A percentile compares a stretch with the other conserved stretches of the same genome.
Evolutionary conservation across 1,140 invertebrate genomes (phyloP).

Genomic region (Parasteatoda tepidariorum): DNA sequence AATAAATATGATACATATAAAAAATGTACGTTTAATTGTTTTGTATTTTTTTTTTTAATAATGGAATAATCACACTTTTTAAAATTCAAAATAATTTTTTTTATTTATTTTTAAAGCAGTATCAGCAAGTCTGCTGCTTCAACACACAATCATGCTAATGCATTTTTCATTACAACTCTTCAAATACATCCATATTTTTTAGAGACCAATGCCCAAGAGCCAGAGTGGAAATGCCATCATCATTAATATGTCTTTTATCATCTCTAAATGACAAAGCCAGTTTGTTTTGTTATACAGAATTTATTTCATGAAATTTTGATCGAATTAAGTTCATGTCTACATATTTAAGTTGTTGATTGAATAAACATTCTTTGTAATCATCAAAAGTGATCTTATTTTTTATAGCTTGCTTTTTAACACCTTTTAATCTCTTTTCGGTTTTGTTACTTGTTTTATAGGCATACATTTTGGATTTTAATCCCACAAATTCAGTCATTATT

Average conservation of each 20-base stretch:
- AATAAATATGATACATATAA: no score
- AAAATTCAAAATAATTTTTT: no score
- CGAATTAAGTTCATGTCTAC: slow-evolving; percentile 61
- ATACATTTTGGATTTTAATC: slow-evolving; percentile 69
- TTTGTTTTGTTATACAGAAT: slow-evolving; percentile 47
- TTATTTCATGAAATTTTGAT: slow-evolving; percentile 51
- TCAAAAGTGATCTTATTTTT: slow-evolving; percentile 59
- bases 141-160: no score
- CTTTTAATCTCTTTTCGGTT: slow-evolving; percentile 62
- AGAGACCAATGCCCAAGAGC: background rate
- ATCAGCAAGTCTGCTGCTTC: no score
- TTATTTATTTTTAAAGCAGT: no score
- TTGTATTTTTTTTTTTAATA: no score
- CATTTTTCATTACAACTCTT: no score
- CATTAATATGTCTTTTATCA: background rate
- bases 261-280: background rate
- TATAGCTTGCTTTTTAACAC: slow-evolving; percentile 60
- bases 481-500: slow-evolving; percentile 68
- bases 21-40: no score
- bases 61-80: no score
- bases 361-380: slow-evolving; percentile 62
- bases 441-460: no score
- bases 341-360: slow-evolving; percentile 29
- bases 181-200: background rate
- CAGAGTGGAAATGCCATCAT: background rate